Percentiles rank a stretch among this genome's conserved stretches.
These are phyloP conservation scores for Trogon melanurus DNA, from an alignment of 2,113 vertebrate genomes.

Conservation along the genomic window DNA sequence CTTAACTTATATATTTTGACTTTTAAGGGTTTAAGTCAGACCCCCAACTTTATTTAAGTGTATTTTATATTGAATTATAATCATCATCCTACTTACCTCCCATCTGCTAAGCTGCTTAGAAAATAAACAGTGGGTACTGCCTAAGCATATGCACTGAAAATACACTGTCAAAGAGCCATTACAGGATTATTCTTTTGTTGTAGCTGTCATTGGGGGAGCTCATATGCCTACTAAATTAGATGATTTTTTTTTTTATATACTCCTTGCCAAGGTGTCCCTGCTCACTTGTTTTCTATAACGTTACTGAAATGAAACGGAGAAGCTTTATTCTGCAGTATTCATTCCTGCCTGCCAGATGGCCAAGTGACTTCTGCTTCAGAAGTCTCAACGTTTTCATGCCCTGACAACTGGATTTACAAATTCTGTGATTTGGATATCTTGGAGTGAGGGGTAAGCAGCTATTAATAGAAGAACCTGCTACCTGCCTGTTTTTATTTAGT, in stretches of 20 bases:
- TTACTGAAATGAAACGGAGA: background rate
- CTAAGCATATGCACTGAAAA: constrained; percentile 18
- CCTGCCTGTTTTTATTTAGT: background rate
- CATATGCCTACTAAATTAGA: constrained; percentile 5
- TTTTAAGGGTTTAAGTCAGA: constrained; percentile 49
- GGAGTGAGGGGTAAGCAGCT: background rate
- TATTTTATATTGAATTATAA: constrained; percentile 63
- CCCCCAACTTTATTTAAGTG: constrained; percentile 54
- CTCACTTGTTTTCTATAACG: background rate
- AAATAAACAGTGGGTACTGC: constrained; percentile 45
- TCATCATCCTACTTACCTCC: constrained; percentile 49
- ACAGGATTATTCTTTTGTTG: constrained; percentile 38
- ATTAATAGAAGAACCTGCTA: background rate
- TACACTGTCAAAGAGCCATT: constrained; percentile 57
- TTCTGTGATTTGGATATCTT: background rate
- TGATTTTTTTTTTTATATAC: background rate
- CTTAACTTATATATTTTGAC: constrained; percentile 8
- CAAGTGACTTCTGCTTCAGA: constrained; percentile 13
- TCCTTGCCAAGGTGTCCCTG: background rate
- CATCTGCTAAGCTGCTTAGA: constrained; percentile 59
- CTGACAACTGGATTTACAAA: constrained; percentile 15
- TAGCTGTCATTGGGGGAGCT: constrained; percentile 7
- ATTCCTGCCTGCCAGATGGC: constrained; percentile 1
- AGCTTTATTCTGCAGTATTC: background rate
- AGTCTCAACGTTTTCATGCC: background rate